Evolutionary conservation across 1,140 invertebrate species (phyloP).

Genomic region (Aplysia californica): DNA sequence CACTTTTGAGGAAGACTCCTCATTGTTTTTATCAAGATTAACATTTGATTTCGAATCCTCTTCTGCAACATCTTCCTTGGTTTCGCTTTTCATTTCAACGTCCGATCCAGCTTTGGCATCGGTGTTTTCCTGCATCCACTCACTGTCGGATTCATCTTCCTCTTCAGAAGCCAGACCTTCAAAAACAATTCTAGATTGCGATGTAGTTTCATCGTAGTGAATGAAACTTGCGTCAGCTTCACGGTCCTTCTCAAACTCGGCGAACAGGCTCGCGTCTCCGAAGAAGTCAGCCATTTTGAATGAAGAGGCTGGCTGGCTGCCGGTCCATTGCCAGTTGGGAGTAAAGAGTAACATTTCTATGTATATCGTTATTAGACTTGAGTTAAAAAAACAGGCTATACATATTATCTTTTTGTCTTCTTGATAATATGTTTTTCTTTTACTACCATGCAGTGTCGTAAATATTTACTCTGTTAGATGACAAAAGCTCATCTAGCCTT

Average conservation of each 20-base stretch:
- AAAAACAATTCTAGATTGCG: conserved; percentile 52
- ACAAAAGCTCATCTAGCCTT: no score
- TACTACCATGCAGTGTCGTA: no score
- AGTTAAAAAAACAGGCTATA: no score
- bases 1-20: no score
- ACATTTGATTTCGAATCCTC: not conserved
- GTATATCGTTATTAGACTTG: no score
- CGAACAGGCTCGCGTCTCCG: conserved; percentile 57
- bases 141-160: conserved; percentile 37
- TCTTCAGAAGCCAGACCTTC: conserved; percentile 38
- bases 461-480: no score
- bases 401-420: no score
- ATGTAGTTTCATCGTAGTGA: conserved; percentile 42
- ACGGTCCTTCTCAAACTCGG: conserved; percentile 61
- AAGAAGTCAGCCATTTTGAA: conserved; percentile 50
- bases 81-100: not conserved
- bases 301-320: no score
- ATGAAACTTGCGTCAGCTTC: conserved; percentile 48
- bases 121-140: not conserved
- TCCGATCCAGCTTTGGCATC: not conserved
- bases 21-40: not conserved
- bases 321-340: no score
- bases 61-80: not conserved
- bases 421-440: no score
- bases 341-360: no score